phyloP scores from a whole-genome alignment of 2,113 vertebrate species.

The Semicossyphus pulcher region DNA sequence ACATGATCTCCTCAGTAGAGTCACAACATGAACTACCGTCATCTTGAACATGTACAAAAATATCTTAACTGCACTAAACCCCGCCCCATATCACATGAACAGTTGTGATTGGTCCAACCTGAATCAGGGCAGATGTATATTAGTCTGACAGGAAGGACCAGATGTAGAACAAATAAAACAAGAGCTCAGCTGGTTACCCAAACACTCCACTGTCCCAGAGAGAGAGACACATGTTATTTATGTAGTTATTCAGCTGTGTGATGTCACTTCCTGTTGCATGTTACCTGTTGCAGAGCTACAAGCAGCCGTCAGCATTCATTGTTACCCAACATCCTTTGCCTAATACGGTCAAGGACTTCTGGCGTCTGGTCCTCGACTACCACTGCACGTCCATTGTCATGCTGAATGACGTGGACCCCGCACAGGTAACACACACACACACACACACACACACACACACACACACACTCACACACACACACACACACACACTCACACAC shows the following conservation, averaged over 20 bases:
- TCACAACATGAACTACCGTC: no score
- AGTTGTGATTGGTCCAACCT: no score
- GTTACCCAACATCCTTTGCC: conserved; percentile 98
- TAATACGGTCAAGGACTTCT: conserved; percentile 99
- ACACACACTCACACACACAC: not conserved
- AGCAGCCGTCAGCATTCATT: conserved; percentile 97
- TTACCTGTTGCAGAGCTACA: conserved; percentile 90
- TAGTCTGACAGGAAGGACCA: no score
- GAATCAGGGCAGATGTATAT: not conserved
- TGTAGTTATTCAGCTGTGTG: not conserved
- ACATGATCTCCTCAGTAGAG: no score
- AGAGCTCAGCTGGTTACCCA: no score
- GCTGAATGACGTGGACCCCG: conserved; percentile 97
- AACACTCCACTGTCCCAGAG: no score
- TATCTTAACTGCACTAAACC: no score
- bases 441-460: not conserved
- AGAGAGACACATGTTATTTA: not conserved
- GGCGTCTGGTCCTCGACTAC: conserved; percentile 96
- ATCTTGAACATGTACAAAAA: not conserved
- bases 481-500: not conserved
- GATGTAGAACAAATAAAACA: no score
- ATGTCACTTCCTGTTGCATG: conserved; percentile 24
- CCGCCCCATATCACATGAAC: no score
- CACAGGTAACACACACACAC: conserved; percentile 85
- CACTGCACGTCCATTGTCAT: conserved; percentile 98